Conservation (phyloP, 2,797 vertebrate species). For the Sciurus carolinensis region DNA sequence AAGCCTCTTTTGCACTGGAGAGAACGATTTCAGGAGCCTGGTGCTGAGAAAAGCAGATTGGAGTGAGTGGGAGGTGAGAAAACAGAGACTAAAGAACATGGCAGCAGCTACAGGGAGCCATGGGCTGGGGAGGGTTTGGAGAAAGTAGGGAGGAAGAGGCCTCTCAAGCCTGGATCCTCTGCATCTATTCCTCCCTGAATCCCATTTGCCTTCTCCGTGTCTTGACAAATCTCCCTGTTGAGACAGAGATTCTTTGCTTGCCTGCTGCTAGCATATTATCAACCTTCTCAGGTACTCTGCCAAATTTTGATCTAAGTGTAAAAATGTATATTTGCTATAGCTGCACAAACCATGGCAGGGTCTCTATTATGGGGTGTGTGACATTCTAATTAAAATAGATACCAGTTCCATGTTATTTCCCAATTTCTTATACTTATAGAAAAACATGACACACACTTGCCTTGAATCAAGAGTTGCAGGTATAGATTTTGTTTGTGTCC, state of each 20-base stretch:
- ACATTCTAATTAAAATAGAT: background rate
- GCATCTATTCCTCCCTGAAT: background rate
- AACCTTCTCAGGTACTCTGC: background rate
- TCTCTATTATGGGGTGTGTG: background rate
- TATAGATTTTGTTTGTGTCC: background rate
- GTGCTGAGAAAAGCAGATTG: background rate
- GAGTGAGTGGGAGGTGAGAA: background rate
- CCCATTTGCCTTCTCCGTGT: background rate
- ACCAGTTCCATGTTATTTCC: background rate
- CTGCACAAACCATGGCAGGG: background rate
- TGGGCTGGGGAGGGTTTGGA: background rate
- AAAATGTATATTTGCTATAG: constrained; percentile 6
- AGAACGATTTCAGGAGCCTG: background rate
- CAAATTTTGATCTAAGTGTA: constrained; percentile 32
- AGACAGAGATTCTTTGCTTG: background rate
- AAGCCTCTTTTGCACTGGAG: background rate
- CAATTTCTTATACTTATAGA: background rate
- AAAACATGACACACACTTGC: background rate
- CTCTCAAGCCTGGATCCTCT: no score
- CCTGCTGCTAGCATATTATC: background rate
- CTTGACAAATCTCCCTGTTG: background rate
- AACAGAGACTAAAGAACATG: background rate
- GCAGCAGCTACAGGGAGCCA: background rate
- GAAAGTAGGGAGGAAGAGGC: background rate
- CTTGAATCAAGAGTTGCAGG: background rate